Conservation (phyloP, 2,113 vertebrate species). For the Dendrocopos noguchii region DNA sequence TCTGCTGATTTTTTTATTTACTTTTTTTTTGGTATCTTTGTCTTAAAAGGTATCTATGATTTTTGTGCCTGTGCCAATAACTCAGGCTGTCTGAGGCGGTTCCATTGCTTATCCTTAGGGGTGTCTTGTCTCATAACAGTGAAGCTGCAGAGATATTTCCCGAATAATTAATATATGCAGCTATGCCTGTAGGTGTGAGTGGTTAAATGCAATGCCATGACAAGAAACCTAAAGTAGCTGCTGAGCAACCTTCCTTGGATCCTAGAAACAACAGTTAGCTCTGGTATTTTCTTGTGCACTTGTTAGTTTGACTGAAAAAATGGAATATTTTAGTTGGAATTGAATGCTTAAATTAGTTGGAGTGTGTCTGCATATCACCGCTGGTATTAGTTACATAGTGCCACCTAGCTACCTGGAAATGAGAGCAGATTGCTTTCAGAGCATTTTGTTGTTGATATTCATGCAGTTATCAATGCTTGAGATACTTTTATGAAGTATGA, state of each 20-base stretch:
- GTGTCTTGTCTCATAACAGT: neutral
- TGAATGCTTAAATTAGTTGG: neutral
- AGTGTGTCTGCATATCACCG: neutral
- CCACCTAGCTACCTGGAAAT: neutral
- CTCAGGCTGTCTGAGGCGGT: neutral
- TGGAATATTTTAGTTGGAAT: neutral
- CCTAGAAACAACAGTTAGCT: neutral
- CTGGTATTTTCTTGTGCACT: neutral
- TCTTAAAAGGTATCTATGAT: neutral
- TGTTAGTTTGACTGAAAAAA: neutral
- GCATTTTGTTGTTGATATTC: neutral
- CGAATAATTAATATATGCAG: neutral
- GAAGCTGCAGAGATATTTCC: neutral
- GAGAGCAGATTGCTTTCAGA: neutral
- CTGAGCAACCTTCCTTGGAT: neutral
- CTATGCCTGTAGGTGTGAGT: conserved; percentile 10
- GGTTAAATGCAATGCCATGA: neutral
- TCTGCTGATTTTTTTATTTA: neutral
- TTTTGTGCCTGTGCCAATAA: neutral
- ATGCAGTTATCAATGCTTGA: neutral
- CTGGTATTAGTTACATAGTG: neutral
- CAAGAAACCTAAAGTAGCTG: neutral
- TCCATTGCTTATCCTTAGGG: neutral
- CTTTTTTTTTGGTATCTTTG: neutral
- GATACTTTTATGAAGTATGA: neutral